Percentiles rank a stretch among this genome's conserved stretches.
phyloP scores from a whole-genome alignment of 2,888 invertebrate genomes.

The Nasonovia ribisnigri region DNA sequence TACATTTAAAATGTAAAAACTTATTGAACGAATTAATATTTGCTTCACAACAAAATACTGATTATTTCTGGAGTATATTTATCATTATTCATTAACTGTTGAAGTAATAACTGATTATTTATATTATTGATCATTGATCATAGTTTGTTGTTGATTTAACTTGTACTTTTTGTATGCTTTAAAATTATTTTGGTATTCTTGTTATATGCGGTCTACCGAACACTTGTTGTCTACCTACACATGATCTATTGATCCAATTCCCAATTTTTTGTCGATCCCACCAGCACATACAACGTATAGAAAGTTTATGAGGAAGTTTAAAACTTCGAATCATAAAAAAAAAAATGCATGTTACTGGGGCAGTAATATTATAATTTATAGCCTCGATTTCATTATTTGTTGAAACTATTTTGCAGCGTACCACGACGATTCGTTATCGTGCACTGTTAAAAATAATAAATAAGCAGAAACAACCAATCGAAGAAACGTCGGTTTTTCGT shows the following conservation, averaged over 20 bases:
- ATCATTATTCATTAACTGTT: neutral
- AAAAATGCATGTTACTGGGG: too few species aligned
- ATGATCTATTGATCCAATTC: too few species aligned
- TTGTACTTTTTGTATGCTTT: neutral
- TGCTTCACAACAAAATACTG: neutral
- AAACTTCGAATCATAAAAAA: too few species aligned
- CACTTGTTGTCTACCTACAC: too few species aligned
- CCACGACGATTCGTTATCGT: neutral
- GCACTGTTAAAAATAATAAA: neutral
- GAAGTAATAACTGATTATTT: neutral
- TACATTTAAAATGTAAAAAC: neutral
- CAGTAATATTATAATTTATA: too few species aligned
- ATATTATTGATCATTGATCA: neutral
- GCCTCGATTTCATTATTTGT: neutral
- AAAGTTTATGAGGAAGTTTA: too few species aligned
- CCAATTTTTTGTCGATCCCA: too few species aligned
- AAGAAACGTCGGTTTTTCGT: neutral
- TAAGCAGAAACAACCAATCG: neutral
- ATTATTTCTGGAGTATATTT: neutral
- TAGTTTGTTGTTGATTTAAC: neutral
- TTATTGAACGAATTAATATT: neutral
- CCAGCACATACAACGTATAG: too few species aligned
- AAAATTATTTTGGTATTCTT: too few species aligned
- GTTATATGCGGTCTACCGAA: too few species aligned
- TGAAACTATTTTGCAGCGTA: neutral